Base-by-base conservation (phyloP, 1,140 invertebrate species). In the Chymomyza costata region DNA sequence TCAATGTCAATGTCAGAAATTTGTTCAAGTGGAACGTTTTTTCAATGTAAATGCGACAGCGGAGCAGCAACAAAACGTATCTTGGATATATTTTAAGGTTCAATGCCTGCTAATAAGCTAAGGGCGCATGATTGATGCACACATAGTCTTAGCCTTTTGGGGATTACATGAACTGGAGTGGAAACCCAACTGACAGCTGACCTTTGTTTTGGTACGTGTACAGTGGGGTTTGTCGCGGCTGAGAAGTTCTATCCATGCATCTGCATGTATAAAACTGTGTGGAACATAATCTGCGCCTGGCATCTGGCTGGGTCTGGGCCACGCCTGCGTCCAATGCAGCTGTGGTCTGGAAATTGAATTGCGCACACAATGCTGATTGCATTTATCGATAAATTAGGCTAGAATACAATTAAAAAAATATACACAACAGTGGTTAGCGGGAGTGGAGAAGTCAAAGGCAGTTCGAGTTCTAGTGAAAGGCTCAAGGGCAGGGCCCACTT, bases 1-100 rank as follows among this genome's bases (percentile, higher is more conserved):
- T 80, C 73, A 80, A 80, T 80, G 73, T 80, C 73, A 80, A 80
- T 80, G 73, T 80, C 73, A 80, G 73, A 67, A 71, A 80, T 73
- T 53, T 53, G 49, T 57, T 80, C 51, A 68, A 80, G 74, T 80
- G 73, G 73, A 78, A 78, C 71, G 67, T 65, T 61, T 53, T 46
- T 11, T n/a, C 31, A 47, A 37, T 59, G 60, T 59, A 63, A 60
- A 30, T 25, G 43, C 34, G 39, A 31, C 63, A 28, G 45, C 46
- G 3, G 32, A 6, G 32, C 21, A 37, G 45, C 59, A 53, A 51
- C 40, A 45, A 61, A 54, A 40, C 45, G 35, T 11, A 30, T 57
- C n/a, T n/a, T n/a, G n/a, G 53, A 52, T 60, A n/a, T n/a, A 58
- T 51, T 56, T 65, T 40, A 13, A 48, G 52, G 62, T 59, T 47